Evolutionary conservation across 2,113 vertebrate genomes (phyloP).

Genomic region (Girardinichthys multiradiatus): DNA sequence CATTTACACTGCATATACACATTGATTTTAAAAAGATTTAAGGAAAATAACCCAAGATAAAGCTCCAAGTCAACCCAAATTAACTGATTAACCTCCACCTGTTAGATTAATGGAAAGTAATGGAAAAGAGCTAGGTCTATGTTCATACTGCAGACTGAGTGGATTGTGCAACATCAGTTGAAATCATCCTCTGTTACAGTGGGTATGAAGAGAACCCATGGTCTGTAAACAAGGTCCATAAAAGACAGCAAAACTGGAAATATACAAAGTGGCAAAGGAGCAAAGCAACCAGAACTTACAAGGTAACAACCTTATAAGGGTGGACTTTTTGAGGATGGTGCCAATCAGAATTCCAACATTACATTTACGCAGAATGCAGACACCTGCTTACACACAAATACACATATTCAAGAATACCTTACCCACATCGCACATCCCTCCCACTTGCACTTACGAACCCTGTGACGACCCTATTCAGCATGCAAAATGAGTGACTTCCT

Average conservation of each 20-base stretch:
- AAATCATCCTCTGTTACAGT: background rate
- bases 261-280: too few species aligned
- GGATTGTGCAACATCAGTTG: background rate
- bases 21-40: background rate
- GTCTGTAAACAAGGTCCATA: too few species aligned
- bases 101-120: background rate
- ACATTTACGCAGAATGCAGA: too few species aligned
- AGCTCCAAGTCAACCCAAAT: background rate
- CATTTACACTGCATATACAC: background rate
- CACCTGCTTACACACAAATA: background rate
- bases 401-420: conserved; percentile 9
- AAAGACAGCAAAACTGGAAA: too few species aligned
- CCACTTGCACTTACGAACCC: conserved; percentile 46
- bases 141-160: background rate
- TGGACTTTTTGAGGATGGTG: too few species aligned
- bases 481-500: conserved; percentile 64
- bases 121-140: background rate
- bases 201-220: too few species aligned
- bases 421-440: conserved; percentile 29
- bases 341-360: too few species aligned
- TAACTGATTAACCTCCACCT: background rate
- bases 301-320: too few species aligned
- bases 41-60: background rate
- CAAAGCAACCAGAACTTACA: too few species aligned
- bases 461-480: conserved; percentile 56